Evolutionary conservation across 2,888 invertebrate genomes (phyloP), one percentile per base, ranked within the genome.

Genomic region (Diadromus collaris): DNA sequence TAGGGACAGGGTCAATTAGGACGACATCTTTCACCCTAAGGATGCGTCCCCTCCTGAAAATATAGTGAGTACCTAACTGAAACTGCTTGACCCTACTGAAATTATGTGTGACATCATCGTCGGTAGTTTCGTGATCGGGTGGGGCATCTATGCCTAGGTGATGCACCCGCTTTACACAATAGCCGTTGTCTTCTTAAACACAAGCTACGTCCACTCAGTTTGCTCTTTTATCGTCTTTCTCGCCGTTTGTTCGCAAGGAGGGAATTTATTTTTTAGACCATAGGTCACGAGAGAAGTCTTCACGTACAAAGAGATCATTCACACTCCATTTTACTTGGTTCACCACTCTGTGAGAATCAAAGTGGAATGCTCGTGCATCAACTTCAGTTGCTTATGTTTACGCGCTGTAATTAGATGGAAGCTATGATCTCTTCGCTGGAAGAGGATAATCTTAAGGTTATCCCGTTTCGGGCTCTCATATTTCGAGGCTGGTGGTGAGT

Each of bases 141-240:
- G n/a, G n/a, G n/a, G n/a, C n/a, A n/a, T n/a, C n/a, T n/a, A n/a
- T 54, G 67, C 56, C 71, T 75, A n/a, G 67, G 67, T 38, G 71
- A 58, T 74, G 60, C 68, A 75, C 54, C 61, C 61, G 60, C 34
- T 16, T 64, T 70, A 27, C 48, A 34, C 32, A 74, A 51, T 24
- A 60, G 58, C 32, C 21, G 19, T 16, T 34, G 46, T 61, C 46
- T 71, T 63, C 46, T 71, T 46, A 74, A 78, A 74, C 38, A 58
- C 38, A 29, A 32, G 41, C 29, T 10, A 10, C 29, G 19, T 5
- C 7, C n/a, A n/a, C 19, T 21, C 34, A 56, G 16, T 56, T 56
- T 16, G 6, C 46, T 48, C 46, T 69, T 48, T 27, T 38, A 27
- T 21, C 16, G 6, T 67, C 27, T 34, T 27, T 56, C 19, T 56